These are phyloP conservation scores for Conus ventricosus DNA, from an alignment of 1,140 invertebrate genomes.

Conservation along the genomic window DNA sequence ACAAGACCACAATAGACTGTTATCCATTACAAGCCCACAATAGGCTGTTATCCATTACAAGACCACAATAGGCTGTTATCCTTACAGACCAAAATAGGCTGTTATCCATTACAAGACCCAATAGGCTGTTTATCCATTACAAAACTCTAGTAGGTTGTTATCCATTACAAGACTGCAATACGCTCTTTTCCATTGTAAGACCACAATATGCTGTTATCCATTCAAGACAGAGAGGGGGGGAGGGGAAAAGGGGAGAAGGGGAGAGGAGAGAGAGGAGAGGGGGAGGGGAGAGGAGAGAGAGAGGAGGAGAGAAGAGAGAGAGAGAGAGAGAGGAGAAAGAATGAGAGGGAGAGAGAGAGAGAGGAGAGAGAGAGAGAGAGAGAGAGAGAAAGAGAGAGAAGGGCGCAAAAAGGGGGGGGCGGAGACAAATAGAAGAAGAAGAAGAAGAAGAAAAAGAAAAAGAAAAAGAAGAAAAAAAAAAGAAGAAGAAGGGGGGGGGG, in stretches of 20 bases:
- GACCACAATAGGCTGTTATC: no score
- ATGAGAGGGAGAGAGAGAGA: not conserved
- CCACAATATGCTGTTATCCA: no score
- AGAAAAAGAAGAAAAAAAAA: slow-evolving; percentile 5
- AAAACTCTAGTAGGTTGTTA: no score
- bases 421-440: not conserved
- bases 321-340: not conserved
- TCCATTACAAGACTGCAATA: no score
- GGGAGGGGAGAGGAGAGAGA: not conserved
- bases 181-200: no score
- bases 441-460: not conserved
- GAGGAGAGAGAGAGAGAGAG: not conserved
- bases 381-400: slow-evolving; percentile 17
- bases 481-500: not conserved
- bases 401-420: slow-evolving; percentile 2
- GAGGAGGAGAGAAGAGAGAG: not conserved
- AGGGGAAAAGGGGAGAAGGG: not conserved
- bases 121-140: no score
- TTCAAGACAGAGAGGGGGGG: slow-evolving; percentile 14
- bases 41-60: no score
- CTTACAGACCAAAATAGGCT: no score
- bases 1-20: no score
- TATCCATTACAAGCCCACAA: no score
- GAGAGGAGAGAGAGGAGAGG: not conserved
- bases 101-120: no score